phyloP scores from a whole-genome alignment of 2,888 invertebrate species.

The Philaethria dido region DNA sequence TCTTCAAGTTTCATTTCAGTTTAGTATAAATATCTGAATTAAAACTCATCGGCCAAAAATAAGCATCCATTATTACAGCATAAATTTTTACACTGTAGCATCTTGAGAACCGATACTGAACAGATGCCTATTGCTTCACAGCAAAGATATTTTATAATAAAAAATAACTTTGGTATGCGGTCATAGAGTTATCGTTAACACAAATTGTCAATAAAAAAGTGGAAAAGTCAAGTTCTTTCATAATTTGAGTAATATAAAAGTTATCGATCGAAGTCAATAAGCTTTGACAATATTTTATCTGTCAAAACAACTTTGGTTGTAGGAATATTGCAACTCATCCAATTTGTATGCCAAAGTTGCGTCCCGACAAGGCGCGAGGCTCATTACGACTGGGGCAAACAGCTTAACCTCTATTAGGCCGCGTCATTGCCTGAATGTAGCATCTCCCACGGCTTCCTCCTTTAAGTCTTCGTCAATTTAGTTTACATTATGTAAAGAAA shows the following conservation, averaged over 20 bases:
- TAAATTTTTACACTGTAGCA: constrained; percentile 31
- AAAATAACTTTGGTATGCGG: constrained; percentile 46
- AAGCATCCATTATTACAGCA: constrained; percentile 19
- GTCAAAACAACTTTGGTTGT: constrained; percentile 36
- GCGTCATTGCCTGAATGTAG: constrained; percentile 64
- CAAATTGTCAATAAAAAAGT: background rate
- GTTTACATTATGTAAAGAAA: constrained; percentile 55
- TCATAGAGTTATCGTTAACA: background rate
- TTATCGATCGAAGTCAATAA: constrained; percentile 14
- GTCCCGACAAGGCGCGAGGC: constrained; percentile 66
- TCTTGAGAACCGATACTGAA: constrained; percentile 42
- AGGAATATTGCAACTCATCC: constrained; percentile 55
- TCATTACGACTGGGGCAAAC: constrained; percentile 71
- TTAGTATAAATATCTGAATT: constrained; percentile 7
- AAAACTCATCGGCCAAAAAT: constrained; percentile 16
- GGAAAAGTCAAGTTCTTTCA: no score
- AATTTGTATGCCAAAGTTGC: constrained; percentile 65
- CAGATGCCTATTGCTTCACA: constrained; percentile 48
- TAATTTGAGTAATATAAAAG: no score
- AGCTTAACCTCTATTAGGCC: constrained; percentile 80
- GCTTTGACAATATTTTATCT: constrained; percentile 30
- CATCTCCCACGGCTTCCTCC: constrained; percentile 76
- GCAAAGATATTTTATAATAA: constrained; percentile 63
- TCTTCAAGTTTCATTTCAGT: background rate
- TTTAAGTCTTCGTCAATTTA: constrained; percentile 65